Conservation (phyloP, 2,113 vertebrate species). For the Archilochus colubris region DNA sequence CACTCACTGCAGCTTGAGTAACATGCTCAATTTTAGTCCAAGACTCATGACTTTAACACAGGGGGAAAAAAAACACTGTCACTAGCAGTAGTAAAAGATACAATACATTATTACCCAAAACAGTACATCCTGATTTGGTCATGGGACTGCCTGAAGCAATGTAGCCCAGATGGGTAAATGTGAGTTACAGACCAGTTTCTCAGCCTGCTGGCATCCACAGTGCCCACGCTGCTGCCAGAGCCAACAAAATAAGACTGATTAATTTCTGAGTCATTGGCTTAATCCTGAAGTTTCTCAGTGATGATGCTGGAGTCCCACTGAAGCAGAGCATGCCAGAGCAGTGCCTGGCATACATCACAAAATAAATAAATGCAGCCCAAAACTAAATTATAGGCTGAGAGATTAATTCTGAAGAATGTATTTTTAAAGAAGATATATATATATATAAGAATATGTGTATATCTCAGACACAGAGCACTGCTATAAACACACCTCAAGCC, state of each 20-base stretch:
- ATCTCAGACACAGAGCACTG: not conserved
- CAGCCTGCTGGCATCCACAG: not conserved
- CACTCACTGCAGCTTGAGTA: slow-evolving; percentile 21
- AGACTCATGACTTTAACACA: not conserved
- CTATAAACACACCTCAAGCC: not conserved
- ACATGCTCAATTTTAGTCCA: not conserved
- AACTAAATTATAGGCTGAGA: not conserved
- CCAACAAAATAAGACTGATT: not conserved
- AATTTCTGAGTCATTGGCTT: slow-evolving; percentile 20
- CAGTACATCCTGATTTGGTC: not conserved
- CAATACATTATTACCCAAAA: not conserved
- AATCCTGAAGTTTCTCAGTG: not conserved
- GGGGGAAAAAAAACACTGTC: not conserved
- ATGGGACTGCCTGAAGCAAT: not conserved
- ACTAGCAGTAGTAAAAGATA: not conserved
- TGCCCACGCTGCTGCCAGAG: not conserved
- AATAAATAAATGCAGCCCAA: not conserved
- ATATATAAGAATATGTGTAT: not conserved
- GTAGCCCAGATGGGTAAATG: not conserved
- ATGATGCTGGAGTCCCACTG: not conserved
- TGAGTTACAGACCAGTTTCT: not conserved
- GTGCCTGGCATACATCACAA: not conserved
- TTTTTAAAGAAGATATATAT: not conserved
- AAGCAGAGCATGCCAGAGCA: not conserved
- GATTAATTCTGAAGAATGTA: not conserved